Base-by-base conservation (phyloP, 2,113 vertebrate genomes). In the Pao palembangensis region DNA sequence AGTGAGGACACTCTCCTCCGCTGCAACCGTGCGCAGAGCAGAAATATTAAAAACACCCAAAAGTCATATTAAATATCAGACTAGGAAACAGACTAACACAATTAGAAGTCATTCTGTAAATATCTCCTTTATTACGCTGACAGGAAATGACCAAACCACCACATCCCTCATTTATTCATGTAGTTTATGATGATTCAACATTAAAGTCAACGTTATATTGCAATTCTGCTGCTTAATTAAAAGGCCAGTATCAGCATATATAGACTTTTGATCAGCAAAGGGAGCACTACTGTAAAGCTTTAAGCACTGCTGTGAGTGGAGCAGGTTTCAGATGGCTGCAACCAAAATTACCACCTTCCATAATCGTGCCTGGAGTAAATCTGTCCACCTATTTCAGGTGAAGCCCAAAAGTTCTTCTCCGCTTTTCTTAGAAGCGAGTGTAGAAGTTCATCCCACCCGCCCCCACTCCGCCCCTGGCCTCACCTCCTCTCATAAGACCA, bases 401-500 rank as follows among this genome's bases (percentile, higher is more conserved):
- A 15, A 52, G 53, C 51, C 18, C 61, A 49, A 56, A 18, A 31
- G 16, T 50, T 47, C 44, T 69, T 34, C 70, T 64, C 53, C 52
- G 2, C 54, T 52, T 57, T 75, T 79, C 80, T 81, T 71, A 72
- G 65, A 58, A 64, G 61, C 17, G 14, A 78, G 50, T 31, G 28
- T 8, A 31, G 74, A 67, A 62, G 71, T 60, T 62, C n/a, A n/a
- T n/a, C n/a, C 60, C 21, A 11, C 49, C 21, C 3, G 49, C 65
- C 42, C 47, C 8, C 54, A 38, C 75, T 71, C 70, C 65, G 11
- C 71, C 80, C 78, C 52, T 20, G 19, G n/a, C 44, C 61, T 62
- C 61, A 57, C 62, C 66, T 51, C 55, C 44, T 66, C 60, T 69
- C 74, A 73, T 67, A 63, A 76, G 62, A 78, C 69, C 69, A 58